Percentiles rank a stretch among this genome's conserved stretches.
Evolutionary conservation across 1,140 invertebrate species (phyloP).

Genomic region (Uloborus diversus): DNA sequence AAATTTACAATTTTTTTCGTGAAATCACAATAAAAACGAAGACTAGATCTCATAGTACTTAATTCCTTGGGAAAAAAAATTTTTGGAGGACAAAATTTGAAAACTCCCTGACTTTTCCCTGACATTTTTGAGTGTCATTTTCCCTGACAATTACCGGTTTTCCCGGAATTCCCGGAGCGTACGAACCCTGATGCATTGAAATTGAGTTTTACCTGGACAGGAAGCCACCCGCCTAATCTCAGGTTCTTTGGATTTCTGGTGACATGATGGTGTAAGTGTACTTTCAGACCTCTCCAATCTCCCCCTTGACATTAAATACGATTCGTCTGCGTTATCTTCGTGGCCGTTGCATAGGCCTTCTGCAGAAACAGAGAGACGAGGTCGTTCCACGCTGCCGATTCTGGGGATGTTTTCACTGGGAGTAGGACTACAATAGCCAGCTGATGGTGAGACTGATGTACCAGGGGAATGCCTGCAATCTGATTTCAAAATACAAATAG

Average conservation of each 20-base stretch:
- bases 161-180: too few relatives aligned
- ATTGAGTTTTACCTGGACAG: conserved; percentile 67
- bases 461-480: conserved; percentile 31
- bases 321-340: conserved; percentile 39
- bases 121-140: too few relatives aligned
- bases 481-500: conserved; percentile 20
- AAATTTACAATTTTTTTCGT: too few relatives aligned
- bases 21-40: too few relatives aligned
- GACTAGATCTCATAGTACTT: too few relatives aligned
- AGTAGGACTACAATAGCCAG: conserved; percentile 21
- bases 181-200: too few relatives aligned
- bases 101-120: too few relatives aligned
- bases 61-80: too few relatives aligned
- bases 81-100: too few relatives aligned
- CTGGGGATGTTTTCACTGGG: conserved; percentile 35
- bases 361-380: conserved; percentile 32
- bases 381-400: conserved; percentile 47
- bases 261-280: conserved; percentile 40
- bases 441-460: conserved; percentile 36
- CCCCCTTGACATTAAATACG: conserved; percentile 11
- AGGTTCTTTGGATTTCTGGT: conserved; percentile 42
- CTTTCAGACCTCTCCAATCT: conserved; percentile 58
- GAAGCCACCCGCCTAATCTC: conserved; percentile 66
- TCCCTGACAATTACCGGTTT: too few relatives aligned
- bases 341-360: conserved; percentile 57